A percentile compares a stretch with the other conserved stretches of the same genome.
Conservation (phyloP, 2,113 vertebrate genomes). For the Cebidichthys violaceus region DNA sequence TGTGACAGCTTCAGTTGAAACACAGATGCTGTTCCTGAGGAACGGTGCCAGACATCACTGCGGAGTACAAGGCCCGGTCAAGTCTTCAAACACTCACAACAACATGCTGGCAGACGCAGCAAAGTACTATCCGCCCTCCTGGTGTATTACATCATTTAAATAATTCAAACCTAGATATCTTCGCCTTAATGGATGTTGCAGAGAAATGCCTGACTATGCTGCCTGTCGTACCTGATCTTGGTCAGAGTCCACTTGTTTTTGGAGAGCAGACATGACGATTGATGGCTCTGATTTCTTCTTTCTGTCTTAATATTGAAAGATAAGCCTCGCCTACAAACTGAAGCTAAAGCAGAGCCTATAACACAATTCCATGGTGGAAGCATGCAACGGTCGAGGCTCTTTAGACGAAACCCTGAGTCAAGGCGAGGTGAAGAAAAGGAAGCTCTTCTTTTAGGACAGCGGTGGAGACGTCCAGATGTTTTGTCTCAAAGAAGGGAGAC, state of each 20-base stretch:
- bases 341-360: neutral
- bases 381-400: neutral
- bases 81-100: conserved; percentile 46
- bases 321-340: neutral
- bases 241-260: conserved; percentile 8
- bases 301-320: neutral
- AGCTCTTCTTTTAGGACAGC: conserved; percentile 15
- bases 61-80: neutral
- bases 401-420: conserved; percentile 18
- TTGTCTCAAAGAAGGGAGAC: conserved; percentile 26
- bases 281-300: neutral
- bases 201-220: conserved; percentile 13
- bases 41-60: conserved; percentile 15
- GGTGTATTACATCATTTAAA: conserved; percentile 61
- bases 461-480: conserved; percentile 8
- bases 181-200: conserved; percentile 51
- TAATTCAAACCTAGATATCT: conserved; percentile 64
- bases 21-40: neutral
- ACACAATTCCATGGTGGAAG: neutral
- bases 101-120: conserved; percentile 43
- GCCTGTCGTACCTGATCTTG: conserved; percentile 34
- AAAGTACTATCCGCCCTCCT: conserved; percentile 11
- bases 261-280: neutral
- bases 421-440: conserved; percentile 20
- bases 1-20: neutral